Base-by-base conservation (phyloP, 2,888 invertebrate genomes). In the Tricholauxania praeusta region DNA sequence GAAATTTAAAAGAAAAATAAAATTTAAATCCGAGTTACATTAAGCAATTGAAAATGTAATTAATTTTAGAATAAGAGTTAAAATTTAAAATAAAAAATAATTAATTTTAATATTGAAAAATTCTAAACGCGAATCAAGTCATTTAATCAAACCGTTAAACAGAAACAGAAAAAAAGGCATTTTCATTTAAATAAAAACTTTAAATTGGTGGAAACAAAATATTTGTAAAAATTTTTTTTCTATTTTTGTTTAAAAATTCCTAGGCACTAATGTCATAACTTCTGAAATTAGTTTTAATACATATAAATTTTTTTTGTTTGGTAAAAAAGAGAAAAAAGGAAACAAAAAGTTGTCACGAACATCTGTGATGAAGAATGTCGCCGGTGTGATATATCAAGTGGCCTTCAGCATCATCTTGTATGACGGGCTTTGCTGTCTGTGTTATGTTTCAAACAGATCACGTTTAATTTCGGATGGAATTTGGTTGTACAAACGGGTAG, bases 321-420 rank as follows among this genome's bases (percentile, higher is more conserved):
- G 60, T 51, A 52, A 76, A 75, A 74, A 73, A 76, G 75, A 77
- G 82, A 81, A 83, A 83, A 80, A 79, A 79, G 81, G 83, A 84
- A 86, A 85, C 82, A 84, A 86, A 87, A 87, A 87, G 91, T 93
- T 93, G 93, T 93, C 94, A 96, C 96, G 95, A 95, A 96, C 98
- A 99, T 97, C 98, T 94, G 92, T 96, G 95, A 93, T 96, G 96
- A 90, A 99, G 96, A 91, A 96, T 92, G 92, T 99, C 98, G 91
- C 98, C 99, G 90, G 93, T 93, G 91, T 95, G 95, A 94, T 99
- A 99, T 90, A 99, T 94, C 91, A 99, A 96, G 91, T 99, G 99
- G 90, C 99, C 99, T 90, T 99, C 99, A 91, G 95, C 95, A 92
- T 99, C 99, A 92, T 99, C 98, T 93, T 97, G 96, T 90, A 98